phyloP scores from a whole-genome alignment of 1,140 invertebrate species.

The Aphelenchoides fujianensis region DNA sequence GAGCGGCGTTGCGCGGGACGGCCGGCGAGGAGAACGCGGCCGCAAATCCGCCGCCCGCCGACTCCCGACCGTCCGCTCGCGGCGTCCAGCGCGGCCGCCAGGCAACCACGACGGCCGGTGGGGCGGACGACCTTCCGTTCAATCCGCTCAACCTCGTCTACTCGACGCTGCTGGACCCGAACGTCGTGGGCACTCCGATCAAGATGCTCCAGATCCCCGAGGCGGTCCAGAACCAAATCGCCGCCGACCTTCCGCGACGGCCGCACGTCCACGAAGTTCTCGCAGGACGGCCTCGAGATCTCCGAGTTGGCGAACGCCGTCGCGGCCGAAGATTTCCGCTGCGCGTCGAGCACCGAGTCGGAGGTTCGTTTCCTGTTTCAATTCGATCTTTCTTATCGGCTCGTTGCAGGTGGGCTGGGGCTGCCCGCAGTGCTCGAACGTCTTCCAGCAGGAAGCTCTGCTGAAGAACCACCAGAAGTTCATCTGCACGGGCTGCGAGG shows the following conservation, averaged over 20 bases:
- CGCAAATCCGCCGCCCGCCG: background rate
- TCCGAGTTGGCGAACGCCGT: conserved; percentile 35
- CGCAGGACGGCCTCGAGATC: conserved; percentile 48
- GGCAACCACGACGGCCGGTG: background rate
- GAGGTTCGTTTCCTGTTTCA: conserved; percentile 25
- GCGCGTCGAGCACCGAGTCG: conserved; percentile 17
- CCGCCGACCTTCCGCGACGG: conserved; percentile 44
- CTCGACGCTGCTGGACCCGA: conserved; percentile 37
- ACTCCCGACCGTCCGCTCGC: background rate
- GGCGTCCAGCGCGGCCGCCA: background rate
- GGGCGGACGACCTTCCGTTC: conserved; percentile 28
- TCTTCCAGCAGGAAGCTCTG: conserved; percentile 56
- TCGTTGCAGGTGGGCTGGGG: conserved; percentile 59
- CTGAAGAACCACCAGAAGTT: conserved; percentile 58
- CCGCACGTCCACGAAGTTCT: conserved; percentile 41
- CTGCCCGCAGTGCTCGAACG: conserved; percentile 53
- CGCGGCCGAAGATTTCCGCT: conserved; percentile 34
- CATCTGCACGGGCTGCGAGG: conserved; percentile 48
- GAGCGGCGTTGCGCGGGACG: conserved; percentile 32
- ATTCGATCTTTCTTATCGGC: conserved; percentile 10
- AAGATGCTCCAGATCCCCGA: conserved; percentile 56
- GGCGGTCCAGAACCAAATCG: conserved; percentile 51
- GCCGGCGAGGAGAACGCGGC: conserved; percentile 9
- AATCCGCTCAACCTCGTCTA: conserved; percentile 33
- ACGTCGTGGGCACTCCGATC: conserved; percentile 56